These are phyloP conservation scores for Stichodactyla helianthus DNA, from an alignment of 64 coral and sea anemone genomes.

Conservation along the genomic window DNA sequence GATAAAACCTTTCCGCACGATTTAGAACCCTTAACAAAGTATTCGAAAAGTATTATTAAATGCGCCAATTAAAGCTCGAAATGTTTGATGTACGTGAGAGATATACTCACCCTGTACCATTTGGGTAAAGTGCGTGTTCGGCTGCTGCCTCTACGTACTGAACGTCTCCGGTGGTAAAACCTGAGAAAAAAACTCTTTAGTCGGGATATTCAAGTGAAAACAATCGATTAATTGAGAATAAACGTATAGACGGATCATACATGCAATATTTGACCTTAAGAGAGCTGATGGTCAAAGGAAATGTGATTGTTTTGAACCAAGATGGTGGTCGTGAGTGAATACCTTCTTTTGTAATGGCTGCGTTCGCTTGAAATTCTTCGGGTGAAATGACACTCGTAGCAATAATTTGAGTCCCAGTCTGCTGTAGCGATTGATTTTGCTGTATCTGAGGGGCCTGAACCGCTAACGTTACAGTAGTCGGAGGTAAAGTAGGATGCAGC, in stretches of 20 bases:
- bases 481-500: constrained; percentile 55
- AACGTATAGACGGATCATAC: background rate
- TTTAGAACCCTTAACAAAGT: background rate
- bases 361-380: constrained; percentile 74
- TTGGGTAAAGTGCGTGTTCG: constrained; percentile 76
- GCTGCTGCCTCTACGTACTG: constrained; percentile 69
- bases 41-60: background rate
- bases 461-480: constrained; percentile 64
- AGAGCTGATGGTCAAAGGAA: background rate
- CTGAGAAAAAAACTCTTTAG: constrained; percentile 23
- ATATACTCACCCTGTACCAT: constrained; percentile 70
- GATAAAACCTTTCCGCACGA: background rate
- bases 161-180: constrained; percentile 73
- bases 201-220: background rate
- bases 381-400: constrained; percentile 76
- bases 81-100: background rate
- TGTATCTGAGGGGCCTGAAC: constrained; percentile 79
- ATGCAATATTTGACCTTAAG: background rate
- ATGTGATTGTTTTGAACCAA: background rate
- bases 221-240: background rate
- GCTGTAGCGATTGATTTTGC: constrained; percentile 49
- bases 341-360: constrained; percentile 75
- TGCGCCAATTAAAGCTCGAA: background rate
- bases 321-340: constrained; percentile 37
- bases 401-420: constrained; percentile 64